phyloP scores from a whole-genome alignment of 2,797 vertebrate species.

The Oreochromis grahami region DNA sequence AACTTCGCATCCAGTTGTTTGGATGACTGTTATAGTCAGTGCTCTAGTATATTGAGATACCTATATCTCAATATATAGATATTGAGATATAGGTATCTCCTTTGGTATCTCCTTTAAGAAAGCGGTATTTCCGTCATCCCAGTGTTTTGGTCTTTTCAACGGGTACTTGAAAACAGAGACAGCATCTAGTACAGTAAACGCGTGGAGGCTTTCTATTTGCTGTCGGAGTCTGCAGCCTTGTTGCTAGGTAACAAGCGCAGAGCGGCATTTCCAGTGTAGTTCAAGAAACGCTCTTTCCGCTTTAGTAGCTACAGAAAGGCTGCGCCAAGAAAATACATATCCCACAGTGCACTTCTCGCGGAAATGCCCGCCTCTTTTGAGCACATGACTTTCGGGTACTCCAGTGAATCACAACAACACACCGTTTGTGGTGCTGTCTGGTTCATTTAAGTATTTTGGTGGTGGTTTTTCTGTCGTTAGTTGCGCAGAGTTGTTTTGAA shows the following conservation, averaged over 20 bases:
- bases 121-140: not conserved
- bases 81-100: not conserved
- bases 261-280: slow-evolving; percentile 65
- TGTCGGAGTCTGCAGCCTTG: slow-evolving; percentile 16
- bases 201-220: slow-evolving; percentile 77
- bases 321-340: slow-evolving; percentile 40
- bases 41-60: no score
- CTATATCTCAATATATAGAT: no score
- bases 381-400: slow-evolving; percentile 40
- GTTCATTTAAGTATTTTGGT: not conserved
- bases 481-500: not conserved
- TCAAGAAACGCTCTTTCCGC: fast-evolving
- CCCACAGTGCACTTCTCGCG: slow-evolving; percentile 40
- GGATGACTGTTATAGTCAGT: not conserved
- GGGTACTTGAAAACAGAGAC: not conserved
- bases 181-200: not conserved
- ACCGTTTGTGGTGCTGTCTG: not conserved
- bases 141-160: not conserved
- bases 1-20: not conserved
- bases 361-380: slow-evolving; percentile 1
- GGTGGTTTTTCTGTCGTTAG: not conserved
- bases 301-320: fast-evolving
- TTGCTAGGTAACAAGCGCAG: slow-evolving; percentile 36
- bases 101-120: not conserved
- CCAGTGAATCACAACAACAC: not conserved